These are phyloP conservation scores for Cisticola juncidis DNA, from an alignment of 2,113 vertebrate species.

Conservation along the genomic window DNA sequence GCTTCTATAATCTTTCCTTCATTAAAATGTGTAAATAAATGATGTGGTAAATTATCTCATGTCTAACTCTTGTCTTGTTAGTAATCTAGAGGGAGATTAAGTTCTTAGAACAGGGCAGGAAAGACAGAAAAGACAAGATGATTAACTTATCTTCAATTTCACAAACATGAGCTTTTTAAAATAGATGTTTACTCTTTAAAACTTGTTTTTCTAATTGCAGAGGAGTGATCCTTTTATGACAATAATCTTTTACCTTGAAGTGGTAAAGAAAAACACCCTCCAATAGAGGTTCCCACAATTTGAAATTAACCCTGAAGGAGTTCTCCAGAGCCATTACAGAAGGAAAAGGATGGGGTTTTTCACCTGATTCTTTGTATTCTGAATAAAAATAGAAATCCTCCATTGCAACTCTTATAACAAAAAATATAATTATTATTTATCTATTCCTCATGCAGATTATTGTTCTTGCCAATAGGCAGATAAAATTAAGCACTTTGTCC, in stretches of 20 bases:
- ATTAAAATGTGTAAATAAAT: slow-evolving; percentile 65
- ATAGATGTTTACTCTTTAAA: neutral
- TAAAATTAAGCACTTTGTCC: neutral
- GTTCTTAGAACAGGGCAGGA: slow-evolving; percentile 46
- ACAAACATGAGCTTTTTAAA: neutral
- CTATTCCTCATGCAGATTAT: neutral
- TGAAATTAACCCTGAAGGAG: neutral
- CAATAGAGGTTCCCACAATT: neutral
- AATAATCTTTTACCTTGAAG: neutral
- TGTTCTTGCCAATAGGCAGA: neutral
- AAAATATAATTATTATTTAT: neutral
- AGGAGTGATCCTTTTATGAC: neutral
- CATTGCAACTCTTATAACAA: neutral
- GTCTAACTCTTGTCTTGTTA: slow-evolving; percentile 55
- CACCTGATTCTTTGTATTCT: neutral
- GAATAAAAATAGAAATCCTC: neutral
- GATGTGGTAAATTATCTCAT: slow-evolving; percentile 59
- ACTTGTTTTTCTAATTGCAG: slow-evolving; percentile 23
- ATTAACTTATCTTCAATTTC: slow-evolving; percentile 41
- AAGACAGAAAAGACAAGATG: slow-evolving; percentile 23
- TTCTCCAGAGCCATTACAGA: neutral
- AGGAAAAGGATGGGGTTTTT: neutral
- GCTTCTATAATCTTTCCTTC: slow-evolving; percentile 29
- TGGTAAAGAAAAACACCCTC: neutral
- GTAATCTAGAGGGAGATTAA: slow-evolving; percentile 49